Conservation (phyloP, 2,888 invertebrate species). For the Leptarthrus brevirostris region DNA sequence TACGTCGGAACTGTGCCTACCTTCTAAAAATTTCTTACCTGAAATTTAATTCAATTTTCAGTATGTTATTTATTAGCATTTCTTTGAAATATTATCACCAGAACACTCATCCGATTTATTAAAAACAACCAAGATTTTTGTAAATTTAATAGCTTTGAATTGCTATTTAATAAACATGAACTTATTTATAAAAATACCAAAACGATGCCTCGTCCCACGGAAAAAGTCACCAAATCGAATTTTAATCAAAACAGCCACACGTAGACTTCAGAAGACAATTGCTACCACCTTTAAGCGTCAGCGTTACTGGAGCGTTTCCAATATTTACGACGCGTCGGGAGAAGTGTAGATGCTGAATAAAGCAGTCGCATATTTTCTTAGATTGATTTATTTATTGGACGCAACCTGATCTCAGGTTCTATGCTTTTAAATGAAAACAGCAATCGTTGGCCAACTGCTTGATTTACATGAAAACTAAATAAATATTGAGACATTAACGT, state of each 20-base stretch:
- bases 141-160: no score
- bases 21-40: no score
- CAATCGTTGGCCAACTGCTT: slow-evolving; percentile 16
- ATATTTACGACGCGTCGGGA: slow-evolving; percentile 33
- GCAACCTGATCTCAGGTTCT: slow-evolving; percentile 1
- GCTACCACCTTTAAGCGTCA: slow-evolving; percentile 18
- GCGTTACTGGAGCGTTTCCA: slow-evolving; percentile 33
- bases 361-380: slow-evolving; percentile 5
- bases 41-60: no score
- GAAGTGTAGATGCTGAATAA: slow-evolving; percentile 31
- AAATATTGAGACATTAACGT: slow-evolving; percentile 23
- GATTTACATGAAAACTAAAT: slow-evolving; percentile 34
- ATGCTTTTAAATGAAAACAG: not conserved
- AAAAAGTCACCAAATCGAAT: not conserved
- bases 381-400: slow-evolving; percentile 21
- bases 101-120: no score
- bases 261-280: slow-evolving; percentile 16
- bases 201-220: slow-evolving; percentile 10
- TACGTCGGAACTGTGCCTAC: no score
- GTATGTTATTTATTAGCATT: no score
- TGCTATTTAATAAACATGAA: no score
- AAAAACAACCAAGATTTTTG: no score
- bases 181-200: not conserved
- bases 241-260: slow-evolving; percentile 28
- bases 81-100: no score